phyloP scores from a whole-genome alignment of 2,888 invertebrate species.

The Cantharis rufa region DNA sequence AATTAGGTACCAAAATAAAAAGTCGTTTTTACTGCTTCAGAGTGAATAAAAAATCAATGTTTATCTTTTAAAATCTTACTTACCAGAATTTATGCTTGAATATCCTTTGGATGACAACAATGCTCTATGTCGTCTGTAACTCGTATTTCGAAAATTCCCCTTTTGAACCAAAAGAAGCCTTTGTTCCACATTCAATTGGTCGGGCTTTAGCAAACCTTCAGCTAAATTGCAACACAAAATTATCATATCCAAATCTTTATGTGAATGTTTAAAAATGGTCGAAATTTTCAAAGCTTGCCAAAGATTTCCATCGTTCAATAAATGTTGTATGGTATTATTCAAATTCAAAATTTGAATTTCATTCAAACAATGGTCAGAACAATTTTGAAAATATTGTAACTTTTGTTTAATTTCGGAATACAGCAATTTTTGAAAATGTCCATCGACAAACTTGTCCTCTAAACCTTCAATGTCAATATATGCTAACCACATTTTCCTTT shows the following conservation, averaged over 20 bases:
- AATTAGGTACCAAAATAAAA: too few relatives aligned
- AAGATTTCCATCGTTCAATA: conserved; percentile 63
- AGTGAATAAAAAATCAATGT: too few relatives aligned
- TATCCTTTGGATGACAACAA: conserved; percentile 46
- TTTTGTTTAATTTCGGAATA: conserved; percentile 22
- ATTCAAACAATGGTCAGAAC: conserved; percentile 42
- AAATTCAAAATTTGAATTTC: conserved; percentile 56
- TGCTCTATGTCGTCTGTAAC: conserved; percentile 52
- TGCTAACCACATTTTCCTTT: conserved; percentile 47
- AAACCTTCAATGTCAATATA: conserved; percentile 39
- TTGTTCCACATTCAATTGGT: conserved; percentile 68
- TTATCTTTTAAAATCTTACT: too few relatives aligned
- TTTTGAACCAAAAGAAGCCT: conserved; percentile 60
- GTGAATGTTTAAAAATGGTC: conserved; percentile 58
- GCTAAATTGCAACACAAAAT: conserved; percentile 67
- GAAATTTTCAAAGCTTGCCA: conserved; percentile 66
- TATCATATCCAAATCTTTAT: conserved; percentile 62
- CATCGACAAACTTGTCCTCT: not conserved
- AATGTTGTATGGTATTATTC: conserved; percentile 58
- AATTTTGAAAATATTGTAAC: conserved; percentile 4
- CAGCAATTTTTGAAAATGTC: not conserved
- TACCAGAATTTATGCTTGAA: conserved; percentile 46
- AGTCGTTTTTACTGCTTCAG: too few relatives aligned
- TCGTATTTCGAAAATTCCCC: conserved; percentile 51
- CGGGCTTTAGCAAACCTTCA: conserved; percentile 65